Evolutionary conservation across 2,797 vertebrate genomes (phyloP).

Genomic region (Labroides dimidiatus): DNA sequence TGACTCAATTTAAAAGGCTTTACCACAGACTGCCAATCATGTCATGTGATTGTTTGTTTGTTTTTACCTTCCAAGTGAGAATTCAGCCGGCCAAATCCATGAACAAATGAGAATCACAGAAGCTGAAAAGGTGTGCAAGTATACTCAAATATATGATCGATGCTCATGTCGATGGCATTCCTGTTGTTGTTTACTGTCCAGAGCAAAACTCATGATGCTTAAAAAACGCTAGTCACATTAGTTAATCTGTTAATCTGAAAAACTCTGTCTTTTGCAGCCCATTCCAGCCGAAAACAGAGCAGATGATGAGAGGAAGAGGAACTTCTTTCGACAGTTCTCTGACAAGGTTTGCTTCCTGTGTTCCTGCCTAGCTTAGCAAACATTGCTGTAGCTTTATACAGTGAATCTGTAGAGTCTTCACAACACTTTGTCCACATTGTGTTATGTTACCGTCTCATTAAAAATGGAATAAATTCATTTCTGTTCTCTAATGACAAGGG

Average conservation of each 20-base stretch:
- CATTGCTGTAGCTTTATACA: too few relatives aligned
- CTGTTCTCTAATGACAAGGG: too few relatives aligned
- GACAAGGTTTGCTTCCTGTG: slow-evolving; percentile 54
- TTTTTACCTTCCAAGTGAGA: slow-evolving; percentile 47
- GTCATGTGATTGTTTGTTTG: neutral
- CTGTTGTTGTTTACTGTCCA: neutral
- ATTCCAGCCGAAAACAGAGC: fast-evolving
- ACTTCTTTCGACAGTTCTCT: slow-evolving; percentile 54
- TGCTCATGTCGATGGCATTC: neutral
- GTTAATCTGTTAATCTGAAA: neutral
- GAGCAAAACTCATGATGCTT: too few relatives aligned
- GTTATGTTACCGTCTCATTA: too few relatives aligned
- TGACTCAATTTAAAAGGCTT: too few relatives aligned
- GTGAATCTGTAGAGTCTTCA: too few relatives aligned
- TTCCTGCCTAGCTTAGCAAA: too few relatives aligned
- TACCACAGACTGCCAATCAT: neutral
- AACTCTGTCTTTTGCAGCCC: slow-evolving; percentile 25
- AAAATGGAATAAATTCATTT: too few relatives aligned
- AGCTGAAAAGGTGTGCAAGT: slow-evolving; percentile 25
- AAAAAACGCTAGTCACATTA: too few relatives aligned
- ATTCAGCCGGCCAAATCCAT: slow-evolving; percentile 19
- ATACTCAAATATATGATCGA: neutral
- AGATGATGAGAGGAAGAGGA: neutral
- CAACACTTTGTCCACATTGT: too few relatives aligned
- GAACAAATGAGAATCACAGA: neutral